Conservation (phyloP, 2,888 invertebrate species). For the Deroplatys truncata region DNA sequence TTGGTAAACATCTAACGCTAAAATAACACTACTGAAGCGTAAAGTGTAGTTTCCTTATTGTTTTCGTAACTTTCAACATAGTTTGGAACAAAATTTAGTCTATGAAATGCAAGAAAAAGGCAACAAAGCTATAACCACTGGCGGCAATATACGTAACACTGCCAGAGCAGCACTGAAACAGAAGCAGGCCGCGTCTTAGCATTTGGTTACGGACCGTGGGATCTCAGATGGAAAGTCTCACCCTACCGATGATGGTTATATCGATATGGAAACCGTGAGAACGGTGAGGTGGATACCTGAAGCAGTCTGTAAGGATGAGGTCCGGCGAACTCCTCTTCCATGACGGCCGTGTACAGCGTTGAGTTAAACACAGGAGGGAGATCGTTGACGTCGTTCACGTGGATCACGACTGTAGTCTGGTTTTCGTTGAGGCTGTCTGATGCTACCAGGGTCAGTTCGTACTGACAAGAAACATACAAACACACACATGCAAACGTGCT, state of each 20-base stretch:
- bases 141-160: too few species aligned
- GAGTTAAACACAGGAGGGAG: slow-evolving; percentile 77
- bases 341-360: slow-evolving; percentile 65
- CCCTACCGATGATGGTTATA: neutral
- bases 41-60: too few species aligned
- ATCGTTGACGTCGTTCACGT: slow-evolving; percentile 84
- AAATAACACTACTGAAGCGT: too few species aligned
- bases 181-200: too few species aligned
- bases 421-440: slow-evolving; percentile 89
- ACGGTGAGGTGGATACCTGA: slow-evolving; percentile 52
- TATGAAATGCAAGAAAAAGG: too few species aligned
- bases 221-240: too few species aligned
- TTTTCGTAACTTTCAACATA: too few species aligned
- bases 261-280: neutral
- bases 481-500: slow-evolving; percentile 25
- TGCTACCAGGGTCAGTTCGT: slow-evolving; percentile 83
- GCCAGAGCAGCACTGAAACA: too few species aligned
- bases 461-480: slow-evolving; percentile 52
- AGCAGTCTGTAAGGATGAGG: slow-evolving; percentile 66
- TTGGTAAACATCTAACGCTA: too few species aligned
- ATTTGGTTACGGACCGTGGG: too few species aligned
- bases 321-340: slow-evolving; percentile 70
- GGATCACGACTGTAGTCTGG: slow-evolving; percentile 75
- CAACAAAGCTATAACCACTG: too few species aligned
- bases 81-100: too few species aligned